phyloP scores from a whole-genome alignment of 2,797 vertebrate species.

The Prionace glauca region DNA sequence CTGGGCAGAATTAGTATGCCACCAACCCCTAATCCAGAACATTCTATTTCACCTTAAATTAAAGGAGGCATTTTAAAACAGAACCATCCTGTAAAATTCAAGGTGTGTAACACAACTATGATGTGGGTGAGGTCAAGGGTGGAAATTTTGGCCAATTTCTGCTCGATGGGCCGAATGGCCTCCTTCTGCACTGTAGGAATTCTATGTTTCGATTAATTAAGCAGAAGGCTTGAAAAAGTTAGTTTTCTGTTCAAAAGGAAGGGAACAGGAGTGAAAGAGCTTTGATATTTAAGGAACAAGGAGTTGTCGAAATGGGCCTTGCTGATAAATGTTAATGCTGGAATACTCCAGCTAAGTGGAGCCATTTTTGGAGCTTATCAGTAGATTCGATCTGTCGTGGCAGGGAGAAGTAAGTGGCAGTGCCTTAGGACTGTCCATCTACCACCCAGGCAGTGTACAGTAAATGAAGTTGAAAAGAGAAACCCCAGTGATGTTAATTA shows the following conservation, averaged over 20 bases:
- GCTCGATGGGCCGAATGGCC: no score
- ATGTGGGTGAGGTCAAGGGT: not conserved
- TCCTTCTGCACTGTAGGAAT: no score
- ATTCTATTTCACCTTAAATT: not conserved
- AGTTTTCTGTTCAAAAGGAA: not conserved
- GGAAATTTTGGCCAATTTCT: not conserved
- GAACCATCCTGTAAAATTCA: not conserved
- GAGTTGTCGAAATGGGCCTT: not conserved
- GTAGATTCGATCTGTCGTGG: no score
- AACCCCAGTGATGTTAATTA: no score
- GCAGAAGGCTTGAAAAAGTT: not conserved
- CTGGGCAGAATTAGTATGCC: not conserved
- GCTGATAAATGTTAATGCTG: not conserved
- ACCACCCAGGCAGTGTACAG: no score
- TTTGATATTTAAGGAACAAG: not conserved
- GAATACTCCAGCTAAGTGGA: no score
- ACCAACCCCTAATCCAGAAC: not conserved
- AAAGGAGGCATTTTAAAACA: not conserved
- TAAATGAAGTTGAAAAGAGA: no score
- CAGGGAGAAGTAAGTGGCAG: no score
- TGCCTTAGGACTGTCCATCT: no score
- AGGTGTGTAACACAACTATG: not conserved
- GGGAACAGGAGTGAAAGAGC: no score
- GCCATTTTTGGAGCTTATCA: no score
- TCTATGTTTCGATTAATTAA: not conserved